A percentile compares a stretch with the other conserved stretches of the same genome.
These are phyloP conservation scores for Platycercus adscitus DNA, from an alignment of 2,113 vertebrate genomes.

Conservation along the genomic window DNA sequence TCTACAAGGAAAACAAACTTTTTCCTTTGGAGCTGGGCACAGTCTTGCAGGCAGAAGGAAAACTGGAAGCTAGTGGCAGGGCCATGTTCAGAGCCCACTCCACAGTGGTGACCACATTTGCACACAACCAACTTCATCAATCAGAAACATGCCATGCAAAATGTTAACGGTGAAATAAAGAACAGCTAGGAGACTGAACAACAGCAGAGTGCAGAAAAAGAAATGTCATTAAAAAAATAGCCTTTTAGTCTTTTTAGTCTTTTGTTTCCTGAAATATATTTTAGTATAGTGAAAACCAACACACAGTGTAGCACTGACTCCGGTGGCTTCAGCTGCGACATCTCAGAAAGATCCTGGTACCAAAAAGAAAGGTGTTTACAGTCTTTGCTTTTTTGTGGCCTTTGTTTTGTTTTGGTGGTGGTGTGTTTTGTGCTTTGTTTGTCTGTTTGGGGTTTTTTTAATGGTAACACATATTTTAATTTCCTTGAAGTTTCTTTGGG, in stretches of 20 bases:
- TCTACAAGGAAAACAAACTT: not conserved
- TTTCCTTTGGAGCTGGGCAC: not conserved
- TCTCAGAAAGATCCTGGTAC: not conserved
- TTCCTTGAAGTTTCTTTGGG: not conserved
- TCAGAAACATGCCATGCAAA: not conserved
- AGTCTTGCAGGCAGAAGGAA: not conserved
- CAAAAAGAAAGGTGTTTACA: not conserved
- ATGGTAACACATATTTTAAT: not conserved
- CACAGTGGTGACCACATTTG: not conserved
- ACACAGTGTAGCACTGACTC: not conserved
- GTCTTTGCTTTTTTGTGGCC: not conserved
- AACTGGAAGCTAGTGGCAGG: not conserved
- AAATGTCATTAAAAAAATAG: not conserved
- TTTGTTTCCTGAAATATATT: not conserved
- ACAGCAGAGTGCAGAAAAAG: not conserved
- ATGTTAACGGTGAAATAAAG: not conserved
- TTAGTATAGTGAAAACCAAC: not conserved
- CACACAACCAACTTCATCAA: not conserved
- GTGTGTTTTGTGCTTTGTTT: not conserved
- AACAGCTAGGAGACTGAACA: not conserved
- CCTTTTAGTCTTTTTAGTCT: not conserved
- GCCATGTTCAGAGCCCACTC: not conserved
- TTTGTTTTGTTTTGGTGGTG: not conserved
- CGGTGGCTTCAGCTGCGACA: fast-evolving
- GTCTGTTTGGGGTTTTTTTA: not conserved